Evolutionary conservation across 2,113 vertebrate genomes (phyloP).

Genomic region (Chlorocebus sabaeus): DNA sequence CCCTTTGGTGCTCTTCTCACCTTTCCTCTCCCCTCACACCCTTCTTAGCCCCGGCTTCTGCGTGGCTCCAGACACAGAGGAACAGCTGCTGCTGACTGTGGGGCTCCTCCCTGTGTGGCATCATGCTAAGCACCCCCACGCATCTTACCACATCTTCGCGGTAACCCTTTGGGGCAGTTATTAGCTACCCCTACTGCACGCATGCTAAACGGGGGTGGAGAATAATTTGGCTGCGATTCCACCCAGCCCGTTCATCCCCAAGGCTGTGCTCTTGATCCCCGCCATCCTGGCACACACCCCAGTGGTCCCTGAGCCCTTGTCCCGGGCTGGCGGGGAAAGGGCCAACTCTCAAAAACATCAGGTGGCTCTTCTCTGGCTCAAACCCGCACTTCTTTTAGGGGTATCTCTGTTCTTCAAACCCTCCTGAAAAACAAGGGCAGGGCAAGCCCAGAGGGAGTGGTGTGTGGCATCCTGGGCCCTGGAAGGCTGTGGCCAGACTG

Average conservation of each 20-base stretch:
- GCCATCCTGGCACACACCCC: not conserved
- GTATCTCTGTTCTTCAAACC: not conserved
- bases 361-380: not conserved
- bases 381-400: not conserved
- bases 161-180: not conserved
- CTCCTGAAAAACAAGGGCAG: not conserved
- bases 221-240: not conserved
- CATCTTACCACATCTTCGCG: not conserved
- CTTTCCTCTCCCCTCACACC: not conserved
- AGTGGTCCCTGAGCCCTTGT: not conserved
- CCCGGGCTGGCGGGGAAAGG: not conserved
- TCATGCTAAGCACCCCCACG: not conserved
- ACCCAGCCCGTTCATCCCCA: not conserved
- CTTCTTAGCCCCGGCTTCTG: not conserved
- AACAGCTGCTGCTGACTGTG: not conserved
- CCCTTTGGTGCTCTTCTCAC: not conserved
- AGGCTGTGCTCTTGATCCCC: not conserved
- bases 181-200: no score
- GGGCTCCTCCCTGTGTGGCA: not conserved
- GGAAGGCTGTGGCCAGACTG: not conserved
- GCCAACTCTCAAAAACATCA: not conserved
- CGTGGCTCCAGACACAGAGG: not conserved
- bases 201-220: not conserved
- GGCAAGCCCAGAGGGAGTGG: not conserved
- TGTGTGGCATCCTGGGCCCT: not conserved